These are phyloP conservation scores for Thamnophis sirtalis DNA, from an alignment of 2,113 vertebrate genomes.

Conservation along the genomic window DNA sequence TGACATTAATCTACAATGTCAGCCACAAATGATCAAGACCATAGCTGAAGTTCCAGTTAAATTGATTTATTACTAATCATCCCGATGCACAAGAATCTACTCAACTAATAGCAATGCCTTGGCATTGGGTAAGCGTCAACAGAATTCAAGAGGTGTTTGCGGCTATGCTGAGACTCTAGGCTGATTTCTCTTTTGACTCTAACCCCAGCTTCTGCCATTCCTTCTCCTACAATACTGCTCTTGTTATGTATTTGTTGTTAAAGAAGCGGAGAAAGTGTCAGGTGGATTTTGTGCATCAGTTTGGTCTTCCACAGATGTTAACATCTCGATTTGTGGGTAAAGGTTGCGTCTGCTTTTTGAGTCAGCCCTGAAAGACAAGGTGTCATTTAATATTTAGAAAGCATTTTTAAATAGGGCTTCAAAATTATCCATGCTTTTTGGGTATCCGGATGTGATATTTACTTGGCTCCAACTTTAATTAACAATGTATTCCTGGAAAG, in stretches of 20 bases:
- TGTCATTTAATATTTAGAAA: background rate
- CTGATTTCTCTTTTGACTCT: background rate
- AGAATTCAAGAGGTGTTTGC: background rate
- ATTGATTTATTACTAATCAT: background rate
- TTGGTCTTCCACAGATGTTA: background rate
- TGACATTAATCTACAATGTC: background rate
- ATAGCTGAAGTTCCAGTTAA: background rate
- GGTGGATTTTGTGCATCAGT: background rate
- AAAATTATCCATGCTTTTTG: background rate
- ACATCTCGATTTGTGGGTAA: background rate
- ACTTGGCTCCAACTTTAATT: background rate
- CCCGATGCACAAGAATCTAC: background rate
- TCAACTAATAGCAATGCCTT: background rate
- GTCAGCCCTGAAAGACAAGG: background rate
- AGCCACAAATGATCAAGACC: background rate
- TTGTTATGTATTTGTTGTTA: background rate
- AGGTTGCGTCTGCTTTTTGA: background rate
- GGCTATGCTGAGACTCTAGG: background rate
- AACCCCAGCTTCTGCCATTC: background rate
- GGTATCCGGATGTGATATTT: background rate
- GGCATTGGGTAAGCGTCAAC: background rate
- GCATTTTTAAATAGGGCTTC: background rate
- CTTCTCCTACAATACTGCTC: background rate
- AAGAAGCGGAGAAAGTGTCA: background rate
- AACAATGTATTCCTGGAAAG: background rate